Percentiles rank a stretch among this genome's conserved stretches.
These are phyloP conservation scores for Meloe dianella DNA, from an alignment of 2,888 invertebrate species.

Conservation along the genomic window DNA sequence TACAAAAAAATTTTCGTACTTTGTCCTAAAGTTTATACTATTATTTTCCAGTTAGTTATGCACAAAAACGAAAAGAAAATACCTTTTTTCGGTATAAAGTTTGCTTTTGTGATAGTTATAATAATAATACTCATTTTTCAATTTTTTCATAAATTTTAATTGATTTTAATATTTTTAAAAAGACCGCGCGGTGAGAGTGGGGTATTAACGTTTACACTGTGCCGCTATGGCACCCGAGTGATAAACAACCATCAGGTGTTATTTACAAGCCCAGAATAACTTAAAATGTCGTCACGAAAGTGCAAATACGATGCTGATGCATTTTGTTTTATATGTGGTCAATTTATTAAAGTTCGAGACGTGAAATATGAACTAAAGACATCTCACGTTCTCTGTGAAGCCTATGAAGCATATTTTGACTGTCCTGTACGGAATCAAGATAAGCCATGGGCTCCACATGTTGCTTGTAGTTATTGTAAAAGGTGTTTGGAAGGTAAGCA, in stretches of 20 bases:
- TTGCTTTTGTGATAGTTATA: constrained; percentile 17
- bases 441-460: constrained; percentile 39
- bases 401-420: too few species aligned
- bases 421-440: constrained; percentile 37
- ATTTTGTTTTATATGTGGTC: too few species aligned
- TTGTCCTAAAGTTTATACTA: constrained; percentile 24
- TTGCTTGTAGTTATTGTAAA: constrained; percentile 30
- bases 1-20: constrained; percentile 12
- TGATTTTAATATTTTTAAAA: constrained; percentile 13
- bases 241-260: too few species aligned
- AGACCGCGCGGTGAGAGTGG: too few species aligned
- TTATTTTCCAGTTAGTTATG: constrained; percentile 17
- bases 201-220: too few species aligned
- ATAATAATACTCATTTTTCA: constrained; percentile 16
- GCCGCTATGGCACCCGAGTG: too few species aligned
- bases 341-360: constrained; percentile 39
- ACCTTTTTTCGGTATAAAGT: constrained; percentile 16
- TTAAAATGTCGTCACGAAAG: too few species aligned
- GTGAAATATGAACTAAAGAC: constrained; percentile 33
- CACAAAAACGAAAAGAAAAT: constrained; percentile 18
- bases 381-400: constrained; percentile 33
- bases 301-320: too few species aligned
- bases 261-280: too few species aligned
- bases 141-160: constrained; percentile 19
- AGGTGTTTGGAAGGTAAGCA: too few species aligned